Percentiles rank a stretch among this genome's conserved stretches.
Evolutionary conservation across 2,797 vertebrate genomes (phyloP).

Genomic region (Sphenodon punctatus): DNA sequence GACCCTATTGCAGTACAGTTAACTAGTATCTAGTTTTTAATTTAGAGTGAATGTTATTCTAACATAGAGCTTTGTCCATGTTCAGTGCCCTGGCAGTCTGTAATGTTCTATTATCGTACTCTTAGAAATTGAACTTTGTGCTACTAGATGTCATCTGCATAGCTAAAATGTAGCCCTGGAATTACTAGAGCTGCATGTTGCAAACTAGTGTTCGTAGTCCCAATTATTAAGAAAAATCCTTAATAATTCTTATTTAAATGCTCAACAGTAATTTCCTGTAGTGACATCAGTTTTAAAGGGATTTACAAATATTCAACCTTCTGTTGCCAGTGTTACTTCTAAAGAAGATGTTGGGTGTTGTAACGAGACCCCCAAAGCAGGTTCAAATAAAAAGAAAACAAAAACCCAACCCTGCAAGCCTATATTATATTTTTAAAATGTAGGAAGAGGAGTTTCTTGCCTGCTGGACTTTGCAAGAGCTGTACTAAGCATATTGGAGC

Average conservation of each 20-base stretch:
- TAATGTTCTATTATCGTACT: not conserved
- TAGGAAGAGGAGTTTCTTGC: not conserved
- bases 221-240: not conserved
- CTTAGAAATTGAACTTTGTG: not conserved
- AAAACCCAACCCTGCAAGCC: conserved; percentile 6
- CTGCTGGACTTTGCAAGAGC: rapidly evolving
- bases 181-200: not conserved
- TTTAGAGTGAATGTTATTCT: not conserved
- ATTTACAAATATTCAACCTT: not conserved
- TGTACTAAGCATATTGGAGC: not conserved
- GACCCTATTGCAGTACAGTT: not conserved
- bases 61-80: not conserved
- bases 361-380: not conserved
- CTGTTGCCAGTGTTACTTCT: not conserved
- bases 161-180: not conserved
- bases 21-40: not conserved
- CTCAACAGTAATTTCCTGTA: not conserved
- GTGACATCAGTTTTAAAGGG: conserved; percentile 5
- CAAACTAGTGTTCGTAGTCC: conserved; percentile 14
- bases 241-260: not conserved
- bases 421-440: not conserved
- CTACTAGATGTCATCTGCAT: not conserved
- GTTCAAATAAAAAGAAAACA: not conserved
- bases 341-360: conserved; percentile 1
- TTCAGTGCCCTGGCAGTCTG: not conserved